phyloP scores from a whole-genome alignment of 2,888 invertebrate species.

The Hemithea aestivaria region DNA sequence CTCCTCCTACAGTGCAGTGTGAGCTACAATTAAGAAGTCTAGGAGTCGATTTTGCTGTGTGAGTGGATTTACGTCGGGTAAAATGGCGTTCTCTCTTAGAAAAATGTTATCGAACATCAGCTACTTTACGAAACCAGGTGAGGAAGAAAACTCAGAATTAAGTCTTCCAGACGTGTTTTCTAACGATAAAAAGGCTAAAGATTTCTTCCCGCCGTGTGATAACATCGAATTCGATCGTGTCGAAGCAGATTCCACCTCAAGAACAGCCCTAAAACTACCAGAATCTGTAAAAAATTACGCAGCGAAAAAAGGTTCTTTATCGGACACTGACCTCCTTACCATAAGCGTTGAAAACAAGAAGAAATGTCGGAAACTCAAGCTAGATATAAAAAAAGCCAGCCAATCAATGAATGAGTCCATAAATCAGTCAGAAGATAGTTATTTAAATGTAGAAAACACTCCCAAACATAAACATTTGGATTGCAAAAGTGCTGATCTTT shows the following conservation, averaged over 20 bases:
- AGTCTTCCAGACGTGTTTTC: not conserved
- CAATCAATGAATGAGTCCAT: constrained; percentile 46
- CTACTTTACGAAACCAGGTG: constrained; percentile 62
- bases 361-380: constrained; percentile 50
- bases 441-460: constrained; percentile 56
- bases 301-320: constrained; percentile 54
- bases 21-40: constrained; percentile 7
- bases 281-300: constrained; percentile 47
- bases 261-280: constrained; percentile 42
- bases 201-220: constrained; percentile 15
- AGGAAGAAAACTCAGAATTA: constrained; percentile 24
- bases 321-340: constrained; percentile 58
- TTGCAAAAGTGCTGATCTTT: constrained; percentile 51
- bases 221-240: constrained; percentile 41
- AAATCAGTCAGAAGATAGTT: constrained; percentile 29
- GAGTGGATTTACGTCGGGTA: not conserved
- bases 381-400: constrained; percentile 60
- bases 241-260: constrained; percentile 62
- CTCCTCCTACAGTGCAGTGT: constrained; percentile 8
- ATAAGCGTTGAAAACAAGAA: constrained; percentile 34
- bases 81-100: constrained; percentile 68
- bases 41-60: not conserved
- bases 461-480: constrained; percentile 61
- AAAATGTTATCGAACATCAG: constrained; percentile 69
- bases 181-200: too few species aligned